A percentile compares a stretch with the other conserved stretches of the same genome.
These are phyloP conservation scores for Heliconius ismenius DNA, from an alignment of 2,888 invertebrate species.

Conservation along the genomic window DNA sequence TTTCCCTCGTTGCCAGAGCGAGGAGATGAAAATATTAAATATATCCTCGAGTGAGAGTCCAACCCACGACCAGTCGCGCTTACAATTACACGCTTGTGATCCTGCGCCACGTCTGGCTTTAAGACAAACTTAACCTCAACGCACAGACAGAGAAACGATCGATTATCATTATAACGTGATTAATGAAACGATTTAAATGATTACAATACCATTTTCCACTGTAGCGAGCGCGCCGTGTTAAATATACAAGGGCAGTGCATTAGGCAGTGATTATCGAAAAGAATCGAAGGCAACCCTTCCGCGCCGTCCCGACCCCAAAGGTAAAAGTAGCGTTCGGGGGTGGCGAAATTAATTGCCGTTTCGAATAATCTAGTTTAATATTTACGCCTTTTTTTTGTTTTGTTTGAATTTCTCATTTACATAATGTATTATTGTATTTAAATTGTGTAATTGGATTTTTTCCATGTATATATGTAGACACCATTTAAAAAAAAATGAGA, in stretches of 20 bases:
- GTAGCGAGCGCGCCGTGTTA: slow-evolving; percentile 22
- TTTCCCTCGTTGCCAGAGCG: no score
- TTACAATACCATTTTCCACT: slow-evolving; percentile 21
- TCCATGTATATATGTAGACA: no score
- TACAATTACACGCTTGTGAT: no score
- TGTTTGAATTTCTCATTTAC: slow-evolving; percentile 22
- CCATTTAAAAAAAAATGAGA: no score
- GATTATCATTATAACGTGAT: slow-evolving; percentile 1
- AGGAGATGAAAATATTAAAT: background rate
- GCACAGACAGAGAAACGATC: background rate
- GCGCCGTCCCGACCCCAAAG: slow-evolving; percentile 46
- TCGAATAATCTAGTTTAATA: slow-evolving; percentile 41
- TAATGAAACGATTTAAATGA: slow-evolving; percentile 6
- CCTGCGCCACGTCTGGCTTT: no score
- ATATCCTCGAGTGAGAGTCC: background rate
- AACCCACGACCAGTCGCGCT: background rate
- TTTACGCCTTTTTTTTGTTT: slow-evolving; percentile 23
- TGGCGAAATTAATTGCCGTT: slow-evolving; percentile 40
- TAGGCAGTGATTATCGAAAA: slow-evolving; percentile 75
- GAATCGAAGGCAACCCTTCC: slow-evolving; percentile 73
- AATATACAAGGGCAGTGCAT: slow-evolving; percentile 57
- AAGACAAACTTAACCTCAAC: no score
- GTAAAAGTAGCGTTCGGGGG: slow-evolving; percentile 32
- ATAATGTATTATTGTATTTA: slow-evolving; percentile 4
- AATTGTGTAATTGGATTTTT: background rate